These are phyloP conservation scores for Epistrophe eligans DNA, from an alignment of 2,888 invertebrate species.

Conservation along the genomic window DNA sequence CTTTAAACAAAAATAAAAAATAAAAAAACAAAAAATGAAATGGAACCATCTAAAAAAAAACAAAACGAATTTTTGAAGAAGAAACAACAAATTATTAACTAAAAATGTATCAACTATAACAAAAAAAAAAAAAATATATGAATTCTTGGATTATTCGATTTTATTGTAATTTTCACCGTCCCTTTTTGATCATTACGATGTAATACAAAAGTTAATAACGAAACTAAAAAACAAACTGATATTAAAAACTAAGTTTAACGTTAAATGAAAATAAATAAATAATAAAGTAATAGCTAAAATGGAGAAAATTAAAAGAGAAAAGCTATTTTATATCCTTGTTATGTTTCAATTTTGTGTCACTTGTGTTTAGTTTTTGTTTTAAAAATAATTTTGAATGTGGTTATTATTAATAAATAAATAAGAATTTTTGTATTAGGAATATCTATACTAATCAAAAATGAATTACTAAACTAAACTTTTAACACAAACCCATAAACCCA, in stretches of 20 bases:
- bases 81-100: conserved; percentile 70
- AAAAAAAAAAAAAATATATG: conserved; percentile 35
- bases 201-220: conserved; percentile 70
- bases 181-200: conserved; percentile 80
- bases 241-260: conserved; percentile 61
- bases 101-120: conserved; percentile 49
- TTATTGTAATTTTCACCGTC: conserved; percentile 84
- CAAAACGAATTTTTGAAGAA: conserved; percentile 71
- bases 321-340: conserved; percentile 62
- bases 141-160: conserved; percentile 79
- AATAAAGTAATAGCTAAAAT: conserved; percentile 40
- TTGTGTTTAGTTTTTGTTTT: conserved; percentile 34
- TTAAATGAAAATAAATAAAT: conserved; percentile 10
- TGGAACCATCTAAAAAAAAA: conserved; percentile 70
- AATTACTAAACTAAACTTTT: conserved; percentile 51
- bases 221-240: conserved; percentile 62
- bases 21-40: conserved; percentile 21
- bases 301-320: conserved; percentile 32
- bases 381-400: conserved; percentile 39
- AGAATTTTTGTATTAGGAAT: conserved; percentile 26
- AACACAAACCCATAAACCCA: conserved; percentile 26
- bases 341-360: conserved; percentile 57
- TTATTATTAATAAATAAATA: conserved; percentile 19
- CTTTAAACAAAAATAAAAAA: conserved; percentile 6
- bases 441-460: conserved; percentile 24